phyloP scores from a whole-genome alignment of 2,888 invertebrate species.

The Brachypalpus laphriformis region DNA sequence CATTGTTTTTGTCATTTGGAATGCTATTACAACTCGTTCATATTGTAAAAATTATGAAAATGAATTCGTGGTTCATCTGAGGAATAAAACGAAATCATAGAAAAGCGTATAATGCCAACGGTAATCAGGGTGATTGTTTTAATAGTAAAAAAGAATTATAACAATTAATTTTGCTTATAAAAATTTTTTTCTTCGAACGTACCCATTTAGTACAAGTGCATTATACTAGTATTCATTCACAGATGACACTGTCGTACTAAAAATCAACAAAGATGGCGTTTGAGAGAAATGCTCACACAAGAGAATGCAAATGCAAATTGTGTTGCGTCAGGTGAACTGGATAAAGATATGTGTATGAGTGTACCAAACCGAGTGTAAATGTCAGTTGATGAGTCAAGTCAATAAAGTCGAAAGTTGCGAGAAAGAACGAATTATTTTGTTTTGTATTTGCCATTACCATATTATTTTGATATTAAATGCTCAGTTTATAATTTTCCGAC shows the following conservation, averaged over 20 bases:
- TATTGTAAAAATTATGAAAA: too few species aligned
- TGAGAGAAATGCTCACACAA: constrained; percentile 30
- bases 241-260: constrained; percentile 5
- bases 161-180: too few species aligned
- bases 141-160: too few species aligned
- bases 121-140: too few species aligned
- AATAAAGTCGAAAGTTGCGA: constrained; percentile 44
- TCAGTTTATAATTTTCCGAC: constrained; percentile 23
- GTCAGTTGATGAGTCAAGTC: constrained; percentile 61
- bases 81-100: too few species aligned
- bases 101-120: too few species aligned
- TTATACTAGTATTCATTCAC: background rate
- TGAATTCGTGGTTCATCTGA: too few species aligned
- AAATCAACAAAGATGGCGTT: constrained; percentile 34
- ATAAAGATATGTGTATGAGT: constrained; percentile 27
- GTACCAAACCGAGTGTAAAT: constrained; percentile 44
- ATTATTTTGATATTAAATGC: constrained; percentile 26
- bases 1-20: too few species aligned
- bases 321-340: constrained; percentile 50
- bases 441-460: constrained; percentile 42
- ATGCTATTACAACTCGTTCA: too few species aligned
- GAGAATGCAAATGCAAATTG: constrained; percentile 18
- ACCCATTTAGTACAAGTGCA: background rate
- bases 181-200: too few species aligned
- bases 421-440: constrained; percentile 38